A percentile compares a stretch with the other conserved stretches of the same genome.
Evolutionary conservation across 2,888 invertebrate genomes (phyloP).

Genomic region (Nomada fabriciana): DNA sequence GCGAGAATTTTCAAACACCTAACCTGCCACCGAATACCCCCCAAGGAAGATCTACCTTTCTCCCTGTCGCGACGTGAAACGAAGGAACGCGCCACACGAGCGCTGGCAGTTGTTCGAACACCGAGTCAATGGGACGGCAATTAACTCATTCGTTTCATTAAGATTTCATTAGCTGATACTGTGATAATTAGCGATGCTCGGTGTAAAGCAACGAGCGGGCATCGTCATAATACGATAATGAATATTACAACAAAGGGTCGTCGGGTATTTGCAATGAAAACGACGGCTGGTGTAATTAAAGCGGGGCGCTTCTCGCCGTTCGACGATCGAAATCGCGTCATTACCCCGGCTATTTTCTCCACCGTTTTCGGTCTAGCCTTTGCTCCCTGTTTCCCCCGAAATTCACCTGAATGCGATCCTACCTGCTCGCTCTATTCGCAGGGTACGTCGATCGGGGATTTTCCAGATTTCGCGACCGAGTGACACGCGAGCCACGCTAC

Average conservation of each 20-base stretch:
- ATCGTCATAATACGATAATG: constrained; percentile 27
- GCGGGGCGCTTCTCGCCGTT: constrained; percentile 15
- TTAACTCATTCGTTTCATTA: constrained; percentile 47
- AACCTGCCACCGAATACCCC: not conserved
- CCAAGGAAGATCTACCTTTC: not conserved
- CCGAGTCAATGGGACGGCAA: not conserved
- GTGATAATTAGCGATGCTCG: constrained; percentile 27
- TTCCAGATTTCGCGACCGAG: constrained; percentile 46
- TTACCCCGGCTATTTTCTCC: not conserved
- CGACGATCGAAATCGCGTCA: constrained; percentile 8
- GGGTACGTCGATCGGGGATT: constrained; percentile 41
- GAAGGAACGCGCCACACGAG: not conserved
- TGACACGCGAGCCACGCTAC: constrained; percentile 38
- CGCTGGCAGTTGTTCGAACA: not conserved
- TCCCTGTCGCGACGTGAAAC: not conserved
- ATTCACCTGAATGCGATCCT: not conserved
- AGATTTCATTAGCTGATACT: constrained; percentile 47
- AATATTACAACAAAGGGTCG: constrained; percentile 35
- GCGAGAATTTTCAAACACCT: constrained; percentile 57
- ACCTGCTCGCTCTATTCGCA: not conserved
- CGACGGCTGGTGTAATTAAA: constrained; percentile 26
- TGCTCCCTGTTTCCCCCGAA: not conserved
- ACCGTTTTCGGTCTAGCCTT: not conserved
- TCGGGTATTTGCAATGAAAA: constrained; percentile 11
- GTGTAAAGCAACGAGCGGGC: not conserved